Base-by-base conservation (phyloP, 2,113 vertebrate genomes). In the Limanda limanda region DNA sequence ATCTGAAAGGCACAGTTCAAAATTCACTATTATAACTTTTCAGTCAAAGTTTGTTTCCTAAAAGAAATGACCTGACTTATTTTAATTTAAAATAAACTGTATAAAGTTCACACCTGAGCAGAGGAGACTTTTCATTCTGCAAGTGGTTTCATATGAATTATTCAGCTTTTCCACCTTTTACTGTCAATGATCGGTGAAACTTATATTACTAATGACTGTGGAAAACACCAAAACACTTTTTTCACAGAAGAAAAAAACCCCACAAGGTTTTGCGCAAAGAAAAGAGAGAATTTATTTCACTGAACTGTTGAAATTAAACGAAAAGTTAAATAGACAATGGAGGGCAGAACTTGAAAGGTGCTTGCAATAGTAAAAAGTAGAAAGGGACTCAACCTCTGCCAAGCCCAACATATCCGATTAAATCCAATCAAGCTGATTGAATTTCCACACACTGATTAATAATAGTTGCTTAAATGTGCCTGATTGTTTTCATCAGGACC, bases 51-150 rank as follows among this genome's bases (percentile, higher is more conserved):
- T 9, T 18, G 27, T 66, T 71, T 72, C 5, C 23, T 68, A 63
- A 68, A 54, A 4, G 10, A 56, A 56, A 23, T 10, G 7, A 54
- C 8, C 5, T 18, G 14, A n/a, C 1, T 24, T 45, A 23, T 17
- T 47, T 15, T 83, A 21, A 68, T 60, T 69, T 48, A 59, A 21
- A 18, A 76, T 18, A 61, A 14, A 21, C n/a, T 47, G 55, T 59
- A 23, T 45, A 54, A 17, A 64, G 35, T 47, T 60, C 31, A 31
- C 31, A 31, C 5, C 42, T 62, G 10, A 5, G 25, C 51, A 54
- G 23, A 59, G 24, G 45, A 13, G 14, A 42, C 21, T 47, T 72
- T 59, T 83, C 9, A 60, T 47, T 18, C 25, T 25, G 10, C 5
- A 40, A 2, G 2, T 63, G 24, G 17, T 56, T 71, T 71, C 40